Conservation (phyloP, 2,113 vertebrate species). For the Gorsachius goisagi region DNA sequence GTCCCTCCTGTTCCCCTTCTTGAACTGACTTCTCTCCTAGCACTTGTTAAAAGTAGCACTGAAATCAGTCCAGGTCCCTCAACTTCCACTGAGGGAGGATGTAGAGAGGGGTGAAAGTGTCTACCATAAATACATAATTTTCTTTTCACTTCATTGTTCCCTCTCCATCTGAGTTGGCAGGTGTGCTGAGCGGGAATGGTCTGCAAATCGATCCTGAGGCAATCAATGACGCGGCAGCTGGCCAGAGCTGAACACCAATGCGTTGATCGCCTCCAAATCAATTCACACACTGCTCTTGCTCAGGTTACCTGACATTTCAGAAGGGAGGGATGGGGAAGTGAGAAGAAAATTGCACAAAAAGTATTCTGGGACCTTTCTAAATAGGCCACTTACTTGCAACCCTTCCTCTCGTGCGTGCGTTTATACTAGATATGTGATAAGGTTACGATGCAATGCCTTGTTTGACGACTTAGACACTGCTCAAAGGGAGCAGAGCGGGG, state of each 20-base stretch:
- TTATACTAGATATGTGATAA: not conserved
- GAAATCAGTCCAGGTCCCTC: not conserved
- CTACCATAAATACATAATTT: slow-evolving; percentile 63
- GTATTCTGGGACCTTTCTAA: slow-evolving; percentile 61
- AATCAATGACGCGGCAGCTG: slow-evolving; percentile 71
- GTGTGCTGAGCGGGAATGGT: slow-evolving; percentile 70
- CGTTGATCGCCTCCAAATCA: slow-evolving; percentile 74
- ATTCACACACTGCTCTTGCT: slow-evolving; percentile 75
- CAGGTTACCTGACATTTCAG: slow-evolving; percentile 74
- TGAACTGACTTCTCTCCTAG: not conserved
- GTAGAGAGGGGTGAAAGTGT: not conserved
- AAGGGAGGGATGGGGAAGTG: slow-evolving; percentile 56
- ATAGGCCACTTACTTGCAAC: not conserved
- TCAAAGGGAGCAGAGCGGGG: not conserved
- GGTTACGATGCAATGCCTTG: not conserved
- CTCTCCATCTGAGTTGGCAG: slow-evolving; percentile 70
- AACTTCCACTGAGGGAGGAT: not conserved
- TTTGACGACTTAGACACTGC: not conserved
- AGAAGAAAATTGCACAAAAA: slow-evolving; percentile 72
- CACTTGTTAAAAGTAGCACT: not conserved
- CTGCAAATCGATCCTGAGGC: slow-evolving; percentile 70
- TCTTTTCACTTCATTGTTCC: slow-evolving; percentile 71
- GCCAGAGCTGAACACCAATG: slow-evolving; percentile 68
- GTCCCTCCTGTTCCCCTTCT: not conserved
- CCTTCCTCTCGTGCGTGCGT: not conserved